Evolutionary conservation across 2,888 invertebrate species (phyloP).

Genomic region (Nebria salina): DNA sequence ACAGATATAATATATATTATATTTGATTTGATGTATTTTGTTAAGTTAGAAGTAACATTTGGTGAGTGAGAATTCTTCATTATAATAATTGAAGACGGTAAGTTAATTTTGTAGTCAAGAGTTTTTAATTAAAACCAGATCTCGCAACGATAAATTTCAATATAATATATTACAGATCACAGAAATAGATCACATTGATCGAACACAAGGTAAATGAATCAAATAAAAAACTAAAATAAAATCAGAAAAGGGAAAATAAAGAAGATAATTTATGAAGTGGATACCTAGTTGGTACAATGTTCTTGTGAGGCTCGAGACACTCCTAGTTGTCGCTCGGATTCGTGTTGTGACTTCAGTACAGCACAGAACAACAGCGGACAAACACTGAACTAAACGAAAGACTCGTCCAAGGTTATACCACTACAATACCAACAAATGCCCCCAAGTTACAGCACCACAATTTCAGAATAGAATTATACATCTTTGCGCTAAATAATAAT

Average conservation of each 20-base stretch:
- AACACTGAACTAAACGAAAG: conserved; percentile 20
- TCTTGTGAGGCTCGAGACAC: conserved; percentile 39
- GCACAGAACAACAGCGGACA: background rate
- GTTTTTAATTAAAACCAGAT: conserved; percentile 51
- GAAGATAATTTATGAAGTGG: conserved; percentile 45
- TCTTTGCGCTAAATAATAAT: background rate
- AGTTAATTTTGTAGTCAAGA: conserved; percentile 11
- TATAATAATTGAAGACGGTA: too few relatives aligned
- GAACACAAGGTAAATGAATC: conserved; percentile 5
- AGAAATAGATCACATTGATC: conserved; percentile 56
- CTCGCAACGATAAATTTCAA: conserved; percentile 53
- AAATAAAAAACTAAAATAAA: background rate
- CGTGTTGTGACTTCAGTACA: conserved; percentile 3
- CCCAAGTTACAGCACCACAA: background rate
- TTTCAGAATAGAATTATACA: background rate
- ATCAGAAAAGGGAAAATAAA: conserved; percentile 13
- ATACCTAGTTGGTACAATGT: conserved; percentile 35
- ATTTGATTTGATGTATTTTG: too few relatives aligned
- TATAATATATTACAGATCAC: conserved; percentile 54
- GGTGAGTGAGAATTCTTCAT: too few relatives aligned
- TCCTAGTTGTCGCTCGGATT: conserved; percentile 32
- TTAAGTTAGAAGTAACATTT: too few relatives aligned
- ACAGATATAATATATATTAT: too few relatives aligned
- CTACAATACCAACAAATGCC: conserved; percentile 23
- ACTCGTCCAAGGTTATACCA: conserved; percentile 21